Conservation (phyloP, 2,113 vertebrate genomes). For the Pungitius pungitius region DNA sequence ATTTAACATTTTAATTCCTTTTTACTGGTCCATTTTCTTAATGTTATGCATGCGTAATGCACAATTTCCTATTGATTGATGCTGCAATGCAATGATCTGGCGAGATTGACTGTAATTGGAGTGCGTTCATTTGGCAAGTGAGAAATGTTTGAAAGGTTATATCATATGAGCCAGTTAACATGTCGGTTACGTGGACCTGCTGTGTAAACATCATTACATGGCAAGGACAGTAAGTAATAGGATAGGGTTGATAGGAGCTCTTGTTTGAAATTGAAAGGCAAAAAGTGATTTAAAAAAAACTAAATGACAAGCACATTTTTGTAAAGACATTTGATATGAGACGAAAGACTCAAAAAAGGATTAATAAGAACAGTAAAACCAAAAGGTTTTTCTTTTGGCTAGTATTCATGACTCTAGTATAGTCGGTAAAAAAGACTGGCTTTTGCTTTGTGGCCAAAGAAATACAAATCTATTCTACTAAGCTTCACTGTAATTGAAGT, state of each 20-base stretch:
- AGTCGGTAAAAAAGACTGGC: conserved; percentile 1
- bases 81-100: not conserved
- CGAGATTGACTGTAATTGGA: not conserved
- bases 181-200: not conserved
- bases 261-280: not conserved
- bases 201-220: not conserved
- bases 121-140: not conserved
- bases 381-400: not conserved
- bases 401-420: not conserved
- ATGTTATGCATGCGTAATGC: too few species aligned
- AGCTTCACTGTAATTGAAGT: conserved; percentile 43
- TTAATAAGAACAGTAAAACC: not conserved
- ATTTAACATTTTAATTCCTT: not conserved
- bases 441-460: conserved; percentile 29
- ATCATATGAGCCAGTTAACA: not conserved
- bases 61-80: not conserved
- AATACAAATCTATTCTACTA: conserved; percentile 42
- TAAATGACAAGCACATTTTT: not conserved
- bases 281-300: too few species aligned
- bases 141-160: not conserved
- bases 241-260: not conserved
- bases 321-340: not conserved
- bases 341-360: not conserved
- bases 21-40: not conserved
- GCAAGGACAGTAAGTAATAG: not conserved